Evolutionary conservation across 1,140 invertebrate genomes (phyloP).

Genomic region (Diorhabda sublineata): DNA sequence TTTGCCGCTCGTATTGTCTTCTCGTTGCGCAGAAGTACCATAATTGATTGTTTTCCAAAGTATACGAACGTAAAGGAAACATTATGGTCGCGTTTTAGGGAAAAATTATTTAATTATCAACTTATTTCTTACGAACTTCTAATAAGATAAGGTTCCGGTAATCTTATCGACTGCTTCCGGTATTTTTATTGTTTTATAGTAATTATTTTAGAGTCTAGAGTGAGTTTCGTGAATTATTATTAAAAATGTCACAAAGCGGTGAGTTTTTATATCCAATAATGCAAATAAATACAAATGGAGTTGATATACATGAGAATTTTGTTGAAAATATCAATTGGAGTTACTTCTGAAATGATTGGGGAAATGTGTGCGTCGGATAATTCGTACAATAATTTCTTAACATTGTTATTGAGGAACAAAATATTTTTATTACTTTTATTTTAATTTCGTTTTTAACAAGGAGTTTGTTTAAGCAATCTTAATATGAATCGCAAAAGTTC

Average conservation of each 20-base stretch:
- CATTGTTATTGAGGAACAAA: too few species aligned
- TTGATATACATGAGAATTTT: too few species aligned
- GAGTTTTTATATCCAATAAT: not conserved
- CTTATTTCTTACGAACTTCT: not conserved
- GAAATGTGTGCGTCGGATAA: too few species aligned
- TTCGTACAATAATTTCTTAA: too few species aligned
- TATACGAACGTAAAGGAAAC: not conserved
- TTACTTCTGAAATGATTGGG: too few species aligned
- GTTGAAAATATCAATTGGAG: too few species aligned
- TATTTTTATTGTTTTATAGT: not conserved
- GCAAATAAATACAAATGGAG: too few species aligned
- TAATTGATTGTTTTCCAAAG: constrained; percentile 2
- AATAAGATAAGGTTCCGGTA: not conserved
- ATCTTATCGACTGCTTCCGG: not conserved
- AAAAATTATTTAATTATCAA: not conserved
- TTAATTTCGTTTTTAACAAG: too few species aligned
- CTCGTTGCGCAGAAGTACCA: not conserved
- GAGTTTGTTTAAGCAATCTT: too few species aligned
- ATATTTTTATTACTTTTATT: too few species aligned
- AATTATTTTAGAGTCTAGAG: not conserved
- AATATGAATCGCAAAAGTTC: too few species aligned
- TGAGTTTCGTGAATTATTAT: not conserved
- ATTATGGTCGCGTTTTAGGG: not conserved
- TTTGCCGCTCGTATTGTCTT: not conserved
- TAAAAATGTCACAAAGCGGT: not conserved